Evolutionary conservation across 2,797 vertebrate genomes (phyloP), one percentile per base, ranked within the genome.

Genomic region (Erpetoichthys calabaricus): DNA sequence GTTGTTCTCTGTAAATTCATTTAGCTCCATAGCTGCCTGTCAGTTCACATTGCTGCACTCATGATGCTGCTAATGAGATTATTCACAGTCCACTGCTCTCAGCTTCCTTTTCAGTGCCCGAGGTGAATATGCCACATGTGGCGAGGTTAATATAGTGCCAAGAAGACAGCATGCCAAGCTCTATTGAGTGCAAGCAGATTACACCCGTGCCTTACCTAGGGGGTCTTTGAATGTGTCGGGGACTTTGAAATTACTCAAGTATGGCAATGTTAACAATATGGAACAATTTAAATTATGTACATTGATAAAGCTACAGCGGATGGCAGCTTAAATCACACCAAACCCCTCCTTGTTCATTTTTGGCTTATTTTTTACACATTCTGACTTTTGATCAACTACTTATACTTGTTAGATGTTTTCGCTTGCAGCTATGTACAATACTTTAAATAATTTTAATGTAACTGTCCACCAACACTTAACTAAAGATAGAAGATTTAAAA

Each of bases 61-160:
- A 45, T 57, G 78, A 75, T 79, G 66, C 63, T 78, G 75, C 77
- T 81, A 86, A 84, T 80, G 66, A 75, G 78, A 86, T 85, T 82
- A 84, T 73, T 80, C 70, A 75, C 70, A 75, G 82, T 78, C 79
- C 81, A 65, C 70, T 68, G 80, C 79, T 74, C 73, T 69, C 57
- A 76, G 77, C 72, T 76, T 68, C 71, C 68, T 61, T 63, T 70
- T 61, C 54, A 53, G 67, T 69, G 79, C 81, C 83, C 78, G 70
- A 67, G 76, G 74, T 59, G 71, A 77, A 80, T 67, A 68, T 63
- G 65, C 77, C 80, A 73, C 73, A 70, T 64, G 75, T 76, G 79
- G 75, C 73, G 73, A 75, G 80, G 81, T 85, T 84, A 83, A 84
- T 82, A 73, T 76, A 63, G 77, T 85, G 83, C 81, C 83, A 86